Conservation (phyloP, 2,888 invertebrate species). For the Plusia festucae region DNA sequence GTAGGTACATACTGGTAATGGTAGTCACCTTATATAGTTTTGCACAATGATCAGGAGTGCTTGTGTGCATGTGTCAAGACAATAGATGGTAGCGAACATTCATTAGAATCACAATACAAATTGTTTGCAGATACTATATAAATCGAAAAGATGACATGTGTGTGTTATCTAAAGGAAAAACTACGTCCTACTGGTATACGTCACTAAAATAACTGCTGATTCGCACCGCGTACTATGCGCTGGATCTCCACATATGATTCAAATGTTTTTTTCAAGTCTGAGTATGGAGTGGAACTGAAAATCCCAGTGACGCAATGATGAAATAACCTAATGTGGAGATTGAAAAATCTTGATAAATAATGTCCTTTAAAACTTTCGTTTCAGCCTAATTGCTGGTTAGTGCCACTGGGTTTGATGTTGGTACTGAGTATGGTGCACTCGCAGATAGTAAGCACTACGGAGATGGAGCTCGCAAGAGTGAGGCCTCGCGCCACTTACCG, state of each 20-base stretch:
- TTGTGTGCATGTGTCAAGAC: constrained; percentile 22
- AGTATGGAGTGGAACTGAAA: too few relatives aligned
- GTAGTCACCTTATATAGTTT: neutral
- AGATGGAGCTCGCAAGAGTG: constrained; percentile 84
- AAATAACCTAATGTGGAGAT: too few relatives aligned
- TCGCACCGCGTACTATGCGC: neutral
- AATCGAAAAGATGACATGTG: constrained; percentile 2
- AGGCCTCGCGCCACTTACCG: constrained; percentile 79
- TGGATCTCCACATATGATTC: neutral
- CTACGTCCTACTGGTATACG: too few relatives aligned
- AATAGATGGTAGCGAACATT: constrained; percentile 35
- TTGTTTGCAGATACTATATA: constrained; percentile 14
- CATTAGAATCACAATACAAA: constrained; percentile 28
- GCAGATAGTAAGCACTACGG: constrained; percentile 87
- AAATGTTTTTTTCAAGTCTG: neutral
- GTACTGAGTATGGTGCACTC: constrained; percentile 85
- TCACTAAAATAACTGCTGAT: too few relatives aligned
- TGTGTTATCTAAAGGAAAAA: neutral
- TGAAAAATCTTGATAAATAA: too few relatives aligned
- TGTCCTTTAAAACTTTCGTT: constrained; percentile 32
- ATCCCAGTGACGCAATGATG: too few relatives aligned
- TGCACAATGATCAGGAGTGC: constrained; percentile 20
- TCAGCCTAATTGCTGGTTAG: constrained; percentile 83
- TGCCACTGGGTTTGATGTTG: constrained; percentile 83
- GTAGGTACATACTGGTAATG: neutral